Base-by-base conservation (phyloP, 2,113 vertebrate genomes). In the Peromyscus leucopus region DNA sequence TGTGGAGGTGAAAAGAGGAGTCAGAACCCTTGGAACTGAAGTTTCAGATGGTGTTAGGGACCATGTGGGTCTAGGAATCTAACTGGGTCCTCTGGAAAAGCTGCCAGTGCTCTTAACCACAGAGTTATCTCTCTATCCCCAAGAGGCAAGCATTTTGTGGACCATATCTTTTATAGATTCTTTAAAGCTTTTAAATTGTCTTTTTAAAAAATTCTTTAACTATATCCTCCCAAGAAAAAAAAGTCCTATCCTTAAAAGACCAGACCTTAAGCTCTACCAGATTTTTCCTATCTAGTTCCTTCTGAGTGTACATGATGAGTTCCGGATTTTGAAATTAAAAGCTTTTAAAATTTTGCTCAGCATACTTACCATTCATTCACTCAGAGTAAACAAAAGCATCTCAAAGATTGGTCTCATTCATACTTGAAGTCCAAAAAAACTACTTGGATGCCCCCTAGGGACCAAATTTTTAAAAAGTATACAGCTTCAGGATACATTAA, bases 371-470 rank as follows among this genome's bases (percentile, higher is more conserved):
- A 93, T 65, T 90, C 79, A 93, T 28, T 96, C 82, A 95, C 19
- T 71, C 42, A 94, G 15, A 80, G 55, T 74, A 97, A 96, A 93
- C 48, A 36, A 7, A 97, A 97, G 24, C 82, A 31, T 61, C 94
- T 86, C 33, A 89, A 67, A 94, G 39, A 12, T 61, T 89, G 17
- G 55, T 91, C 48, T 93, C 55, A 84, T 46, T 92, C 65, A 91
- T 82, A 75, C 33, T 91, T 88, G 19, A 48, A 42, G 9, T 67
- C 80, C 94, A 89, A 46, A 94, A 42, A 96, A 93, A 39, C 93
- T 93, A 96, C 92, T 96, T 95, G 92, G 93, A 93, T 28, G 79
- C 95, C 96, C 96, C 74, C 95, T 94, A 59, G 95, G 42, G 96
- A 93, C 39, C 36, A 83, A 94, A 83, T 31, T 96, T 91, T 78